Percentiles rank a stretch among this genome's conserved stretches.
Conservation (phyloP, 2,888 invertebrate species). For the Dioctria rufipes region DNA sequence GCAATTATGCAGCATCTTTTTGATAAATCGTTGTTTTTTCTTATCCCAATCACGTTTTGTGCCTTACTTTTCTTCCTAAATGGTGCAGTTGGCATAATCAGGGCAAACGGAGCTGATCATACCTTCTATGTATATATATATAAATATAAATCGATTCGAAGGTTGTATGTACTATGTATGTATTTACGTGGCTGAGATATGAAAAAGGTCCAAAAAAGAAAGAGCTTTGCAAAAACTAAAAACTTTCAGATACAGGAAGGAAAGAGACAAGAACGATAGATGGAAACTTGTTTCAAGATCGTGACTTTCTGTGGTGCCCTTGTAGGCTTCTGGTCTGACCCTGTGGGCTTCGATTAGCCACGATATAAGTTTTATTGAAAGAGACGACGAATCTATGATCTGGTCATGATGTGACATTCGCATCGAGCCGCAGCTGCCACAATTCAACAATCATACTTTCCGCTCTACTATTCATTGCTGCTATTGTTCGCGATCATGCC, state of each 20-base stretch:
- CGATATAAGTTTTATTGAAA: constrained; percentile 29
- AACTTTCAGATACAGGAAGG: constrained; percentile 5
- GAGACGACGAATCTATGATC: not conserved
- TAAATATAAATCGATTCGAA: not conserved
- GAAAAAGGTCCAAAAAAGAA: constrained; percentile 14
- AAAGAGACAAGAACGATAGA: constrained; percentile 34
- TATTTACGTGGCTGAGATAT: constrained; percentile 18
- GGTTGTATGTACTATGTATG: not conserved
- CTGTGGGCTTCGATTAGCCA: constrained; percentile 40
- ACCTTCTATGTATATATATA: not conserved
- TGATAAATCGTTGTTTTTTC: constrained; percentile 21
- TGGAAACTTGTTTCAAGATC: constrained; percentile 35
- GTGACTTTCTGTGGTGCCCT: constrained; percentile 29
- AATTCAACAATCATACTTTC: not conserved
- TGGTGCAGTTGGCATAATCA: constrained; percentile 20
- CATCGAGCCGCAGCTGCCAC: not conserved
- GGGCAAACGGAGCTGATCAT: constrained; percentile 33
- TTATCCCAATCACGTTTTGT: constrained; percentile 1
- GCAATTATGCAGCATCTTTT: constrained; percentile 27
- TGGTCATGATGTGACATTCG: not conserved
- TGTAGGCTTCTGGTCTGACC: constrained; percentile 48
- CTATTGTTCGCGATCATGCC: not conserved
- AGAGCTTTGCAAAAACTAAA: constrained; percentile 4
- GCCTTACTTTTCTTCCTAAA: constrained; percentile 36
- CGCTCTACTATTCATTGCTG: constrained; percentile 1